Conservation (phyloP, 2,113 vertebrate species). For the Ceyx melanurus region DNA sequence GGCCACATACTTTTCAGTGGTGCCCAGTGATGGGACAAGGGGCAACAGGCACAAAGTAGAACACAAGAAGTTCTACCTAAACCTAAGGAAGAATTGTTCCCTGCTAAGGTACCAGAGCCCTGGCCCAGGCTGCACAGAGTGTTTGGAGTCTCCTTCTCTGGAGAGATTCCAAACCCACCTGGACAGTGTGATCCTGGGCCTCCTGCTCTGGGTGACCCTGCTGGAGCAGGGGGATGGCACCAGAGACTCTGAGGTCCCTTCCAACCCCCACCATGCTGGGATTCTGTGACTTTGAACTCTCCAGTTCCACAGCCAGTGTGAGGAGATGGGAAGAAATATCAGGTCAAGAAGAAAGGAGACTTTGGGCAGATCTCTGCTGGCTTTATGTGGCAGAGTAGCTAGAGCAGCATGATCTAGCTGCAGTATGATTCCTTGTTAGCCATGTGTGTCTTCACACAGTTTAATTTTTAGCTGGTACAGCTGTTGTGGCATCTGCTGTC, state of each 20-base stretch:
- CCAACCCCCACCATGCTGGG: too few relatives aligned
- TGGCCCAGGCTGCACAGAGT: not conserved
- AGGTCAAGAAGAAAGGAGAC: not conserved
- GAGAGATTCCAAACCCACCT: too few relatives aligned
- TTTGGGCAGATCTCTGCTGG: not conserved
- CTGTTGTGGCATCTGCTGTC: not conserved
- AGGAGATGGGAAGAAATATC: not conserved
- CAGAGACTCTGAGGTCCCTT: not conserved
- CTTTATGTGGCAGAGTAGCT: not conserved
- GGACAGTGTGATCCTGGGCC: too few relatives aligned
- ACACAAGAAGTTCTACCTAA: not conserved
- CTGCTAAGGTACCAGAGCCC: too few relatives aligned
- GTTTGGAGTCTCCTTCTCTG: too few relatives aligned
- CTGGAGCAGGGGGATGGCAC: not conserved
- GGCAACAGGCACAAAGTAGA: not conserved
- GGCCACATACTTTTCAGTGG: too few relatives aligned
- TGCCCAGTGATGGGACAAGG: too few relatives aligned
- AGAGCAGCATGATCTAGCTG: not conserved
- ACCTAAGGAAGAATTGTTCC: too few relatives aligned
- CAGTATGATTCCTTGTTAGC: not conserved
- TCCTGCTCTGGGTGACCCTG: too few relatives aligned
- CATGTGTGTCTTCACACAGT: not conserved
- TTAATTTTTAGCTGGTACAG: not conserved
- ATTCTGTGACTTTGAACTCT: fast-evolving
- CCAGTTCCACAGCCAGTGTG: not conserved